These are phyloP conservation scores for Elephas maximus DNA, from an alignment of 2,113 vertebrate species.

Conservation along the genomic window DNA sequence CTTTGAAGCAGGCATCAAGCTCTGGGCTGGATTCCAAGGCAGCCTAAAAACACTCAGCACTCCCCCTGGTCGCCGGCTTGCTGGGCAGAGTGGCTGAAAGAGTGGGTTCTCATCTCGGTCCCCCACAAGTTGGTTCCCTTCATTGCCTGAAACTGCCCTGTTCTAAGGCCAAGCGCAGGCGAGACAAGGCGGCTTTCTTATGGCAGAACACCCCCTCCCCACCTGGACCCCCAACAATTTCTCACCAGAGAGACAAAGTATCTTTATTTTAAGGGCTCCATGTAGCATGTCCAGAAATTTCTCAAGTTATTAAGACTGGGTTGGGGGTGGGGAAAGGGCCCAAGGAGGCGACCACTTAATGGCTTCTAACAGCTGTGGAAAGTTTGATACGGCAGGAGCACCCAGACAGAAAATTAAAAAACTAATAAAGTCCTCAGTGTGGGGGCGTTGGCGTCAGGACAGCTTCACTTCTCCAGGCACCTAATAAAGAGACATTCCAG, in stretches of 20 bases:
- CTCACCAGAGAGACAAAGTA: slow-evolving; percentile 62
- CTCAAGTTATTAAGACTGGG: slow-evolving; percentile 65
- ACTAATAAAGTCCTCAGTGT: slow-evolving; percentile 92
- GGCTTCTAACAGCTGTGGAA: slow-evolving; percentile 90
- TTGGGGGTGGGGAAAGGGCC: slow-evolving; percentile 71
- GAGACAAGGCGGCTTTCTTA: slow-evolving; percentile 27
- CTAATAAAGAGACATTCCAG: slow-evolving; percentile 93
- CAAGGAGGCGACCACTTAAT: slow-evolving; percentile 81
- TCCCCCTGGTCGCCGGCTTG: neutral
- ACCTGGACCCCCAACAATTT: neutral
- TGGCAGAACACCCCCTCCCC: neutral
- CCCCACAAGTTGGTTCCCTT: neutral
- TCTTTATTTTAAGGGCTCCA: slow-evolving; percentile 60
- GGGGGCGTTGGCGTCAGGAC: slow-evolving; percentile 91
- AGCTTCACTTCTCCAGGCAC: slow-evolving; percentile 90
- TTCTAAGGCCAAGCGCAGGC: neutral
- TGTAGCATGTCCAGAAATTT: slow-evolving; percentile 62
- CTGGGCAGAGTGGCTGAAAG: neutral
- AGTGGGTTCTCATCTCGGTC: neutral
- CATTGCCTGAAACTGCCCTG: neutral
- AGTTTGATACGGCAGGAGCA: slow-evolving; percentile 90
- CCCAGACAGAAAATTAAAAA: slow-evolving; percentile 93
- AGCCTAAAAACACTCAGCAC: slow-evolving; percentile 28
- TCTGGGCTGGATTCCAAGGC: slow-evolving; percentile 59
- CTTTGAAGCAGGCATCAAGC: slow-evolving; percentile 20